Percentiles rank a stretch among this genome's conserved stretches.
phyloP scores from a whole-genome alignment of 2,888 invertebrate species.

The Megalurothrips usitatus region DNA sequence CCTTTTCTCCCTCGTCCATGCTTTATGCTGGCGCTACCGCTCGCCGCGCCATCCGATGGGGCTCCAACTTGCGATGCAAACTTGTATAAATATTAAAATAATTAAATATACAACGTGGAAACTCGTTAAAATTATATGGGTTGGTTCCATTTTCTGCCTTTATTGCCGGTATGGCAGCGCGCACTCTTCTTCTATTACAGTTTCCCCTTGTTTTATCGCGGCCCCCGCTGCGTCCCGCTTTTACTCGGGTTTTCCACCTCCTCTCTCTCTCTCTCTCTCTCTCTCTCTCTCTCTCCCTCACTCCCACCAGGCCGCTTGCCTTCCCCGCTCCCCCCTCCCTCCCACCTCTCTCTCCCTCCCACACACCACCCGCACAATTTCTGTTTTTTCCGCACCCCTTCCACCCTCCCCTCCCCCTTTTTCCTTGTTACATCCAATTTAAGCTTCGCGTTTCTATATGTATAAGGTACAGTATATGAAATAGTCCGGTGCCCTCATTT shows the following conservation, averaged over 20 bases:
- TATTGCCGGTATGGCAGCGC: conserved; percentile 14
- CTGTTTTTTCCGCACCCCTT: neutral
- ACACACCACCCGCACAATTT: neutral
- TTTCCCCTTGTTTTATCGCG: conserved; percentile 20
- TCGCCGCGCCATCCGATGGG: neutral
- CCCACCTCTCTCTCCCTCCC: neutral
- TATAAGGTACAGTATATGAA: conserved; percentile 27
- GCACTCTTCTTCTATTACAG: conserved; percentile 25
- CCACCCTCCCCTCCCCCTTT: neutral
- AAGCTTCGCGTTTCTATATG: conserved; percentile 26
- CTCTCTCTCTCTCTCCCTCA: neutral
- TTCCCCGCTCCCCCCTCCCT: neutral
- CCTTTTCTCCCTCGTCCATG: neutral
- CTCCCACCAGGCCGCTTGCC: neutral
- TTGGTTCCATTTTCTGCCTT: conserved; percentile 22
- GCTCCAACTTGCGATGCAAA: conserved; percentile 22
- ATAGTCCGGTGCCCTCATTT: conserved; percentile 24
- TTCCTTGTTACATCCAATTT: conserved; percentile 25
- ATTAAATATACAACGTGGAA: conserved; percentile 27
- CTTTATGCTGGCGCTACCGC: neutral
- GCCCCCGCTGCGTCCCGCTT: neutral
- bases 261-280: neutral
- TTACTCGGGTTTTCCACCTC: neutral
- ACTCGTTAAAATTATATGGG: conserved; percentile 26
- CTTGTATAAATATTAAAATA: conserved; percentile 26